Evolutionary conservation across 2,888 invertebrate species (phyloP).

Genomic region (Loripinus fragilis): DNA sequence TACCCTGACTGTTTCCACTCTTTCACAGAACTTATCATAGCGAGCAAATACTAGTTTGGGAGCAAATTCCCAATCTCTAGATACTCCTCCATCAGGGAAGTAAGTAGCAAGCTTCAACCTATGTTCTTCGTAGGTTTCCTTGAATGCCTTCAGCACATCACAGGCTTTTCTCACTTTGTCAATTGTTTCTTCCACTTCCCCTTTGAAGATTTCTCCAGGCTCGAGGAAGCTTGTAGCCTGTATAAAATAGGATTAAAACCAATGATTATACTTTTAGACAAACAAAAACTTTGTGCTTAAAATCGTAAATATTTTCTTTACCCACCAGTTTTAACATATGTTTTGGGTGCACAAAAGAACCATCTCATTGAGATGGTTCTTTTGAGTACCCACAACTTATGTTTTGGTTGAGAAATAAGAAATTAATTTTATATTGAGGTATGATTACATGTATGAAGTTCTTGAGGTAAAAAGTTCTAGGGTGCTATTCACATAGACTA

Average conservation of each 20-base stretch:
- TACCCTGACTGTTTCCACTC: conserved; percentile 81
- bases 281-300: no score
- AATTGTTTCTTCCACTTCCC: conserved; percentile 96
- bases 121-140: conserved; percentile 81
- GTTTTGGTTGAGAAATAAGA: no score
- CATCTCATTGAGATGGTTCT: no score
- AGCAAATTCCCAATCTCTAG: conserved; percentile 83
- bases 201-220: conserved; percentile 95
- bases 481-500: no score
- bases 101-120: conserved; percentile 81
- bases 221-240: conserved; percentile 95
- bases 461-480: no score
- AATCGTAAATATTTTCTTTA: no score
- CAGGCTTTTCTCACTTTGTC: conserved; percentile 87
- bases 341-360: no score
- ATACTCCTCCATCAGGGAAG: conserved; percentile 79
- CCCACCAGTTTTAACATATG: no score
- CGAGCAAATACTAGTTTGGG: conserved; percentile 83
- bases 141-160: conserved; percentile 79
- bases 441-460: no score
- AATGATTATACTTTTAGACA: no score
- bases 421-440: no score
- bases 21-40: conserved; percentile 81
- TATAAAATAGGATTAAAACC: conserved; percentile 79
- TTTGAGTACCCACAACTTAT: no score